Evolutionary conservation across 2,888 invertebrate species (phyloP).

Genomic region (Micoletzkya japonica): DNA sequence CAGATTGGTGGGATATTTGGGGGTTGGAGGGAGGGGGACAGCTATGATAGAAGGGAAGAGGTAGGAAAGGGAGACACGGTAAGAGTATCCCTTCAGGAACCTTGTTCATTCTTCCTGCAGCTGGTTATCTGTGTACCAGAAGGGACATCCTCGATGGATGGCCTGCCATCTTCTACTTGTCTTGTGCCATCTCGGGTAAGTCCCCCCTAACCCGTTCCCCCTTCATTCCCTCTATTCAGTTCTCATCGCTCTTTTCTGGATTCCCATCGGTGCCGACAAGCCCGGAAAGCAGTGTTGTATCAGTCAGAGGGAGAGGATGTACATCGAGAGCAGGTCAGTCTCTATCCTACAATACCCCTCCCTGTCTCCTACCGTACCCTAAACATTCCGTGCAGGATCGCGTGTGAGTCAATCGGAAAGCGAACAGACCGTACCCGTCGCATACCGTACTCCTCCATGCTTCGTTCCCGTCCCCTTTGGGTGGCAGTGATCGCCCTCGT

Average conservation of each 20-base stretch:
- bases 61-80: not conserved
- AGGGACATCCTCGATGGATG: constrained; percentile 59
- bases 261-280: constrained; percentile 61
- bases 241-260: constrained; percentile 54
- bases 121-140: constrained; percentile 58
- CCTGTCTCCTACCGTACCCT: not conserved
- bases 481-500: constrained; percentile 55
- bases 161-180: constrained; percentile 61
- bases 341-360: not conserved
- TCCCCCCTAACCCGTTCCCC: not conserved
- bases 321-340: constrained; percentile 56
- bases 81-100: constrained; percentile 41
- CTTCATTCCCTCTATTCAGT: constrained; percentile 25
- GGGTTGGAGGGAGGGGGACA: not conserved
- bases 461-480: constrained; percentile 55
- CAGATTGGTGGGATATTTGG: constrained; percentile 45
- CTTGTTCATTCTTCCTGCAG: constrained; percentile 59
- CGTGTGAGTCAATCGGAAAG: constrained; percentile 60
- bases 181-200: constrained; percentile 49
- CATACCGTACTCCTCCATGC: constrained; percentile 55
- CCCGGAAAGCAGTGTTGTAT: constrained; percentile 61
- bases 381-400: constrained; percentile 47
- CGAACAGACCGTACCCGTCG: constrained; percentile 50
- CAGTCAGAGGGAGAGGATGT: constrained; percentile 51
- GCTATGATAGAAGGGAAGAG: not conserved